Conservation (phyloP, 2,113 vertebrate genomes). For the Aviceda subcristata region DNA sequence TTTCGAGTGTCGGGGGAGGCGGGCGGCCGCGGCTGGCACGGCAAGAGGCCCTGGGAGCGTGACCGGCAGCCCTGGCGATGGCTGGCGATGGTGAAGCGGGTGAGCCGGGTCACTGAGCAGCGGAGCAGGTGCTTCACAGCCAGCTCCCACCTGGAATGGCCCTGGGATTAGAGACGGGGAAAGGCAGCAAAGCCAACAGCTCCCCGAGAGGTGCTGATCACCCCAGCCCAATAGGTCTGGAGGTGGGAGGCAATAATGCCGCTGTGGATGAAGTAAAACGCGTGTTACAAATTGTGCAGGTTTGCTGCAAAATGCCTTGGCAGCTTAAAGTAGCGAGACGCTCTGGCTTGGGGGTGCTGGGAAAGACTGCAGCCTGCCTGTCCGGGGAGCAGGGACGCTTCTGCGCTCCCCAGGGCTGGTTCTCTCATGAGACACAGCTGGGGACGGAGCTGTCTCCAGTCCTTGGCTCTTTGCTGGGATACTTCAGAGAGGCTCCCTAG, state of each 20-base stretch:
- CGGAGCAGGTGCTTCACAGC: background rate
- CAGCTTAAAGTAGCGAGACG: background rate
- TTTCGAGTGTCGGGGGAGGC: background rate
- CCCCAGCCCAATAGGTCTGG: background rate
- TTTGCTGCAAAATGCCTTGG: background rate
- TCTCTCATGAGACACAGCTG: background rate
- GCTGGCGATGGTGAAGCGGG: background rate
- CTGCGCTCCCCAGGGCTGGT: no score
- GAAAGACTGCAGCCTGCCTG: no score
- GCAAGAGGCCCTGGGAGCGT: background rate
- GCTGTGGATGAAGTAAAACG: background rate
- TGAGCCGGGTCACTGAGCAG: background rate
- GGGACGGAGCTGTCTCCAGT: background rate
- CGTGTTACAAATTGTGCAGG: accelerated
- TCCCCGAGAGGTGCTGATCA: background rate
- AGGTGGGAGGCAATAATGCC: background rate
- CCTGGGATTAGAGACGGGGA: background rate
- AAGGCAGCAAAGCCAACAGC: background rate
- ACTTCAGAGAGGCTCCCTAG: background rate
- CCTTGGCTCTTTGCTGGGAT: background rate
- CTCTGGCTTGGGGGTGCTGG: background rate
- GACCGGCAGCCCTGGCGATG: background rate
- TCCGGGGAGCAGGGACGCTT: background rate
- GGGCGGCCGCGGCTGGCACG: background rate
- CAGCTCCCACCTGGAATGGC: background rate